phyloP scores from a whole-genome alignment of 2,797 vertebrate species.

The Pseudochirops corinnae region DNA sequence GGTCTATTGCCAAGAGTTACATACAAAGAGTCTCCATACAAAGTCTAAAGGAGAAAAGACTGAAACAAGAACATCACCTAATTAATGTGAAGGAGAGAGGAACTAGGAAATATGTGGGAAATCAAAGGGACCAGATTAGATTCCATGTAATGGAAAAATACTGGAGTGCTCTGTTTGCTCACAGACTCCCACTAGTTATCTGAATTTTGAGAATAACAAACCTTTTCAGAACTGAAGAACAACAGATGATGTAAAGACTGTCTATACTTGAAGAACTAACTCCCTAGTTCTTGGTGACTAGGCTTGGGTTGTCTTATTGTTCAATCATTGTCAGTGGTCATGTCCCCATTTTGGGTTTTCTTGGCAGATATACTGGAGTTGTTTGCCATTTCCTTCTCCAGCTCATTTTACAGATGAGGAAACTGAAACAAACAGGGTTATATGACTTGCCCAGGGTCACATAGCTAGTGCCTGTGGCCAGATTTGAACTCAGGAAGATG shows the following conservation, averaged over 20 bases:
- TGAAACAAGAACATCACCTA: background rate
- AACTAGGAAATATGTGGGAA: background rate
- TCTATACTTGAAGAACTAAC: background rate
- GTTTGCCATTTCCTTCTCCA: background rate
- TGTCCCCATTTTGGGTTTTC: background rate
- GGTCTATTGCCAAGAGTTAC: background rate
- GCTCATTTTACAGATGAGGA: background rate
- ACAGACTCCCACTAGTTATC: background rate
- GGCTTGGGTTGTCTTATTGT: background rate
- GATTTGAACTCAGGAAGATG: background rate
- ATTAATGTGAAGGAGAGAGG: background rate
- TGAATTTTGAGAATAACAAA: background rate
- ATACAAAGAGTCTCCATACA: background rate
- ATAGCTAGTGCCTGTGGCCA: background rate
- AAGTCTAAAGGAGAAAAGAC: background rate
- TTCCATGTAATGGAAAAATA: background rate
- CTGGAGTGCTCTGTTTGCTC: background rate
- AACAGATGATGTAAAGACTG: background rate
- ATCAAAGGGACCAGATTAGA: background rate
- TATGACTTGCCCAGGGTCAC: no score
- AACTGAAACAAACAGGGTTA: background rate
- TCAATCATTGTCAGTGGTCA: background rate
- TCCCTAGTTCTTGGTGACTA: background rate
- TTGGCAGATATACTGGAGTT: no score
- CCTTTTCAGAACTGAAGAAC: background rate